Evolutionary conservation across 1,140 invertebrate species (phyloP).

Genomic region (Drosophila virilis): DNA sequence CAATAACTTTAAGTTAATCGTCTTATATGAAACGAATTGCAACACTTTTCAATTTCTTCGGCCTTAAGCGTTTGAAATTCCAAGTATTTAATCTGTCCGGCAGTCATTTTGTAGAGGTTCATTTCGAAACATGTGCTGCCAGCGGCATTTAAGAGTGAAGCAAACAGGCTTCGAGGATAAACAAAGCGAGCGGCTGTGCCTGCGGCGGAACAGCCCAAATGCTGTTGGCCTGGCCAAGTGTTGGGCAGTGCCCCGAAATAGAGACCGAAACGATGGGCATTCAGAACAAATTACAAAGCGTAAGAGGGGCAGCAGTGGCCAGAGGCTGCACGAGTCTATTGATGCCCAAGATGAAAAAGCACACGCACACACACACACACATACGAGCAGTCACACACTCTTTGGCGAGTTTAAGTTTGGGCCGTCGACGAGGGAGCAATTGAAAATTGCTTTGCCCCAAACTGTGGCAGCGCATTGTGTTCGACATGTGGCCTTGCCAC

Average conservation of each 20-base stretch:
- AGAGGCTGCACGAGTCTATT: constrained; percentile 12
- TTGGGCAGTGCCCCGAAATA: neutral
- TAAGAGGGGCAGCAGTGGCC: constrained; percentile 28
- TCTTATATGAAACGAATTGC: neutral
- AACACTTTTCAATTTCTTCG: neutral
- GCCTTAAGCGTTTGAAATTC: no score
- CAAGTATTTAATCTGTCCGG: neutral
- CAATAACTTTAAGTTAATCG: neutral
- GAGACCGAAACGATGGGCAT: neutral
- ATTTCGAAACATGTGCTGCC: constrained; percentile 6
- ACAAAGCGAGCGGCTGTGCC: constrained; percentile 11
- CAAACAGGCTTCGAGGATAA: constrained; percentile 10
- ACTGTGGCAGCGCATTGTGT: constrained; percentile 16
- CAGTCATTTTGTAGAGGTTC: constrained; percentile 8
- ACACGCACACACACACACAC: neutral
- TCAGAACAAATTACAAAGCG: constrained; percentile 9
- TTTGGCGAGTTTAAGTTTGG: constrained; percentile 17
- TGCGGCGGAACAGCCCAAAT: constrained; percentile 34
- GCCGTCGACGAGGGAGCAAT: constrained; percentile 23
- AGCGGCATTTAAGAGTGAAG: constrained; percentile 2
- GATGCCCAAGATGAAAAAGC: constrained; percentile 58
- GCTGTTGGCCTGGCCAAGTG: constrained; percentile 28
- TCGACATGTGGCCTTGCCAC: constrained; percentile 23
- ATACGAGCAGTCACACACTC: neutral
- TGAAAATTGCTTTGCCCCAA: constrained; percentile 29